phyloP scores from a whole-genome alignment of 2,797 vertebrate genomes.

The Miopithecus talapoin region DNA sequence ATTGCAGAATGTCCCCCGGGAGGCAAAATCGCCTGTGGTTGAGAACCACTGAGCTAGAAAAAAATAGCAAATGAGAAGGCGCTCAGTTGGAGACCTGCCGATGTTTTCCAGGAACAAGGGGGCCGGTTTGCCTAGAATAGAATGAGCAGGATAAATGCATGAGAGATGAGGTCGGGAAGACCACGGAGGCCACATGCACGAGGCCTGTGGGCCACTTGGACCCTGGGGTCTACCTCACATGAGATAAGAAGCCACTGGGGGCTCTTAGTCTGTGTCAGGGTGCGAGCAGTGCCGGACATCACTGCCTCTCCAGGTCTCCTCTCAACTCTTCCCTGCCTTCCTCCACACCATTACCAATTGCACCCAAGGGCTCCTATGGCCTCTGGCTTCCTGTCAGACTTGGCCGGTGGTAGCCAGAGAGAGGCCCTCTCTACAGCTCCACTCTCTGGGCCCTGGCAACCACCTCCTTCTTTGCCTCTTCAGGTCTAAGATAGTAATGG shows the following conservation, averaged over 20 bases:
- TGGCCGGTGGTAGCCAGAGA: background rate
- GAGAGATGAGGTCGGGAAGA: background rate
- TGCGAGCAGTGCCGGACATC: rapidly evolving
- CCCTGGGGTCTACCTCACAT: rapidly evolving
- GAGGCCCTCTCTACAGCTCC: background rate
- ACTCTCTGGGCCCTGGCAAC: rapidly evolving
- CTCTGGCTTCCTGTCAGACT: background rate
- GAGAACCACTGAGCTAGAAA: background rate
- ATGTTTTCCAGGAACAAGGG: background rate
- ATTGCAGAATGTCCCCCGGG: background rate
- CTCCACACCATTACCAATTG: rapidly evolving
- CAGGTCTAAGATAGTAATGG: background rate
- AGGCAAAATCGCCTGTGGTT: rapidly evolving
- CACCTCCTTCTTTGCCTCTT: background rate
- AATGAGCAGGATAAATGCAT: background rate
- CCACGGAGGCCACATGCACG: rapidly evolving
- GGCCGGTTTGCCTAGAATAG: background rate
- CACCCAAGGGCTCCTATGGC: rapidly evolving
- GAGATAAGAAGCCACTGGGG: rapidly evolving
- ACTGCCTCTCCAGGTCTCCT: background rate
- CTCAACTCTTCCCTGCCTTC: background rate
- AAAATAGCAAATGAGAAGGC: background rate
- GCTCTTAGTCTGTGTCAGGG: rapidly evolving
- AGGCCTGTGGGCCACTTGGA: background rate
- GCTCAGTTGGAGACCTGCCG: background rate